Evolutionary conservation across 2,113 vertebrate genomes (phyloP), one percentile per base, ranked within the genome.

Genomic region (Hucho hucho): DNA sequence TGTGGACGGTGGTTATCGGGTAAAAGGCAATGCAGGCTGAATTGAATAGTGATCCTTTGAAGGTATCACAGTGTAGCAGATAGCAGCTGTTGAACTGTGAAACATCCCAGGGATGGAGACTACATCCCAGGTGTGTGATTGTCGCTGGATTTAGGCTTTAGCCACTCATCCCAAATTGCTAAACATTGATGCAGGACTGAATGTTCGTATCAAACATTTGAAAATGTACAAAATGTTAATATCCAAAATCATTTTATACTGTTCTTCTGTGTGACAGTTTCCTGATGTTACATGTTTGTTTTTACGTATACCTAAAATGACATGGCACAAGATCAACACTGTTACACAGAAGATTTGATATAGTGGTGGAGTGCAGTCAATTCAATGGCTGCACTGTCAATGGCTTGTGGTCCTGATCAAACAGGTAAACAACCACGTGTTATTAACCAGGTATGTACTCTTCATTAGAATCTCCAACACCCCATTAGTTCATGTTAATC

Each of bases 11-110:
- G 82, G 81, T 88, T 87, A 85, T 88, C 80, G 73, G 81, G 70
- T 74, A 86, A 77, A 12, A 84, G 85, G 78, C 72, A 78, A 75
- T 81, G 84, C 81, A 77, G 86, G 77, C 81, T 84, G 90, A 88
- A 92, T 90, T 92, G 84, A 87, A 89, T 91, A 92, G 91, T 89
- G 88, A 90, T 91, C 83, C 79, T 81, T 64, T 75, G 70, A 14
- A 69, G 74, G 75, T 72, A 76, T 81, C 76, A 71, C 74, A 9
- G 65, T 80, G 75, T 49, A 83, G 74, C 76, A 43, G 74, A 76
- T 64, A 77, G 77, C 69, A 80, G 79, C 67, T 58, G 79, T 79
- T 79, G 78, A 83, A 78, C 68, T 76, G 73, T 67, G 76, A 66
- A 80, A 78, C 70, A 67, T 84, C 79, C 82, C 75, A 82, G 37